A percentile compares a stretch with the other conserved stretches of the same genome.
Conservation (phyloP, 92 coral and sea anemone genomes). For the Isaurus tuberculatus region DNA sequence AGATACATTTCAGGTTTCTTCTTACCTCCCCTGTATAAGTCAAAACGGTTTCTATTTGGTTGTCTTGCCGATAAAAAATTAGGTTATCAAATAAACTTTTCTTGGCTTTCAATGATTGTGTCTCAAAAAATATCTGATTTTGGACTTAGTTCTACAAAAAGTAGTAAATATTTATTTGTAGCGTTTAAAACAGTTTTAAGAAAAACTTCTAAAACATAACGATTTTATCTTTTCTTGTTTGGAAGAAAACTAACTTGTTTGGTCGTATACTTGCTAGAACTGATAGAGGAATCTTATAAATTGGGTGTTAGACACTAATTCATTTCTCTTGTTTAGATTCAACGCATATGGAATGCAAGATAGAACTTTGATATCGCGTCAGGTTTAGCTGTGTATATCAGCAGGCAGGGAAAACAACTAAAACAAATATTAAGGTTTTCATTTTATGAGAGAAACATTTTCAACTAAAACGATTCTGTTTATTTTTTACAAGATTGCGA, state of each 20-base stretch:
- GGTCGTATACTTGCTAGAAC: background rate
- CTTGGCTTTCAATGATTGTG: slow-evolving; percentile 10
- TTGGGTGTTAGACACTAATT: slow-evolving; percentile 20
- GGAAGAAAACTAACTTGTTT: background rate
- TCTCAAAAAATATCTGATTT: background rate
- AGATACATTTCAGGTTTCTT: background rate
- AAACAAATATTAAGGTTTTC: background rate
- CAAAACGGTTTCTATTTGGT: slow-evolving; percentile 19
- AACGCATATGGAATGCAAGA: slow-evolving; percentile 35
- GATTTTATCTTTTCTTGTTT: background rate
- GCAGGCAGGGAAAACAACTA: slow-evolving; percentile 32
- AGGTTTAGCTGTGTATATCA: background rate
- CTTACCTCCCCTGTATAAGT: slow-evolving; percentile 15
- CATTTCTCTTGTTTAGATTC: slow-evolving; percentile 10
- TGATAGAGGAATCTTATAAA: background rate
- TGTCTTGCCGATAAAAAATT: slow-evolving; percentile 33
- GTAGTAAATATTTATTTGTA: background rate
- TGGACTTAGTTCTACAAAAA: background rate
- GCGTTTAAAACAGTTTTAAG: background rate
- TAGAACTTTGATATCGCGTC: slow-evolving; percentile 31
- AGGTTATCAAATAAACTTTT: slow-evolving; percentile 33
- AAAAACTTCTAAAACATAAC: background rate
- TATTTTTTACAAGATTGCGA: slow-evolving; percentile 2
- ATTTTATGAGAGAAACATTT: background rate
- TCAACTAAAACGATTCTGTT: background rate